These are phyloP conservation scores for Hippocampus guttulatus DNA, from an alignment of 2,113 vertebrate genomes.

Conservation along the genomic window DNA sequence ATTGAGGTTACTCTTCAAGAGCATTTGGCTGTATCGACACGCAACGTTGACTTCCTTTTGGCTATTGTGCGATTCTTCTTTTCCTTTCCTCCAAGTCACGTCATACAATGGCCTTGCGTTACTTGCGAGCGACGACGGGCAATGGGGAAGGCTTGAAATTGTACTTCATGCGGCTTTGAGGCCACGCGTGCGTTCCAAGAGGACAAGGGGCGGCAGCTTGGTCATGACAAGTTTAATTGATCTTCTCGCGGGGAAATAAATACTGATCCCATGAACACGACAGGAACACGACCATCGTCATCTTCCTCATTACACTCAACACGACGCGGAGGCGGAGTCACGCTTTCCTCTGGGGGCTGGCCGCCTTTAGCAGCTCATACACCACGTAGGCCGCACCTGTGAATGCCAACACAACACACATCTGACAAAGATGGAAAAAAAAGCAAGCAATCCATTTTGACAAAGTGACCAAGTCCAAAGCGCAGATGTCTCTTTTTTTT, in stretches of 20 bases:
- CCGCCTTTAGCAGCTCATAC: constrained; percentile 70
- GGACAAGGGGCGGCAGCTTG: not conserved
- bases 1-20: no score
- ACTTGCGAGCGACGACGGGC: no score
- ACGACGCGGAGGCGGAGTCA: constrained; percentile 4
- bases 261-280: constrained; percentile 77
- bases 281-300: not conserved
- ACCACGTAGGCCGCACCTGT: constrained; percentile 78
- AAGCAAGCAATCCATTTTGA: no score
- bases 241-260: constrained; percentile 73
- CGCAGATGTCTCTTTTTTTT: not conserved
- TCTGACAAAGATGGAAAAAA: not conserved
- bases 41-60: no score
- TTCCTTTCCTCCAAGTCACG: no score
- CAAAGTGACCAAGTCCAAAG: no score
- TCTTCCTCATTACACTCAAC: not conserved
- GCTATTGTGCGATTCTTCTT: no score
- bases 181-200: not conserved
- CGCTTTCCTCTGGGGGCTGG: constrained; percentile 81
- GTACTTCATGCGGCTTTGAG: no score
- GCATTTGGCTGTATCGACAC: no score
- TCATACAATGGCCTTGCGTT: no score
- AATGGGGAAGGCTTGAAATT: no score
- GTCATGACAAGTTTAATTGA: constrained; percentile 76
- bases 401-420: constrained; percentile 20